Base-by-base conservation (phyloP, 2,888 invertebrate genomes). In the Autographa pulchrina region DNA sequence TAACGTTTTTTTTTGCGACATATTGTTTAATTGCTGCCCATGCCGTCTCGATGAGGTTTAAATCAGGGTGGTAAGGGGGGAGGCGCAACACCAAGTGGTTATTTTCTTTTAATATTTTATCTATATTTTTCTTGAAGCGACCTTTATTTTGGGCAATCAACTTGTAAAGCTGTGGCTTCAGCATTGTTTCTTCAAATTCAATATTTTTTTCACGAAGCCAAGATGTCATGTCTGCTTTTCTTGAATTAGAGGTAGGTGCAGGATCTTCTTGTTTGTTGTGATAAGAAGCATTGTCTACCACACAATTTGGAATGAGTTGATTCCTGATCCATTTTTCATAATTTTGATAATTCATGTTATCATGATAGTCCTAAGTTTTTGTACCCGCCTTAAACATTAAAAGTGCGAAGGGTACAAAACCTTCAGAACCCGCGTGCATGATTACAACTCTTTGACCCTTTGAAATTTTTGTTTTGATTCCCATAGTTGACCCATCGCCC, bases 251-350 rank as follows among this genome's bases (percentile, higher is more conserved):
- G 2, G 71, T 78, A 9, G 84, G 83, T 60, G 77, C 76, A 11
- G 38, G 13, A 59, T 84, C 71, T 11, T 25, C 43, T 63, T 74
- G 32, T 32, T 32, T 32, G 32, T 32, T 32, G 32, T 32, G 32
- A 32, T 32, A 87, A 0, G 86, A 56, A 0, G 84, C 84, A 72
- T 87, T 84, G 32, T 84, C 77, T n/a, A 84, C 38, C 31, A 85
- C 81, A n/a, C 86, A 63, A 69, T 86, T 89, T 13, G 86, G 86
- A 1, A 88, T 11, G 4, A 89, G 32, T 68, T 87, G 73, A 0
- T 56, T 79, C 4, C 72, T 62, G 8, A 88, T 41, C 88, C 88
- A 90, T 56, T 82, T 81, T 48, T 75, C 70, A 68, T 79, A 84
- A 72, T 83, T 74, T 20, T 82, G 35, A 32, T 62, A 71, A 65